phyloP scores from a whole-genome alignment of 2,888 invertebrate species.

The Pollenia griseotomentosa region DNA sequence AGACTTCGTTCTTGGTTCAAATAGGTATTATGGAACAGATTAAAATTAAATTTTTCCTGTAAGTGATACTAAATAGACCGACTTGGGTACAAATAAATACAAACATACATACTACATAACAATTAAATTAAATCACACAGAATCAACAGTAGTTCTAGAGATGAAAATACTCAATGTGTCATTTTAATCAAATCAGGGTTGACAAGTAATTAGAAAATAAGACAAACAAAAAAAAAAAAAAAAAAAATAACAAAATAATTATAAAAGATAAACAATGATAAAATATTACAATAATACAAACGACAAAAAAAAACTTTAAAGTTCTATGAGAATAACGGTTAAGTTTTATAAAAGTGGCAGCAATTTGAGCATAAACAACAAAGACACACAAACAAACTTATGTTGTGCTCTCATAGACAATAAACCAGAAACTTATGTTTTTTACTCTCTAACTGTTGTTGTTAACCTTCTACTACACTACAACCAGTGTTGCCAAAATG shows the following conservation, averaged over 20 bases:
- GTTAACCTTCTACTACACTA: conserved; percentile 65
- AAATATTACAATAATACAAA: conserved; percentile 11
- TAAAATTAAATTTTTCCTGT: no score
- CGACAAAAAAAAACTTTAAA: neutral
- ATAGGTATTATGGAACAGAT: no score
- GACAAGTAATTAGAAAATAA: conserved; percentile 48
- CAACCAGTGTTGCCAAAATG: conserved; percentile 6
- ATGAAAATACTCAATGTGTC: neutral
- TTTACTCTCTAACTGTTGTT: conserved; percentile 51
- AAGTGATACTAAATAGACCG: no score
- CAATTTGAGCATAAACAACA: conserved; percentile 46
- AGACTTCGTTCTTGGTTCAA: no score
- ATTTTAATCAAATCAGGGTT: conserved; percentile 45
- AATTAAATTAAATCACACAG: neutral
- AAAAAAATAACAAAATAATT: neutral
- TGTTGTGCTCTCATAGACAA: neutral
- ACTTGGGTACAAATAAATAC: no score
- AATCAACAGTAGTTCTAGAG: conserved; percentile 53
- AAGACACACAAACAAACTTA: neutral
- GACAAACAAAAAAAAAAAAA: neutral
- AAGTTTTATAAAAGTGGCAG: conserved; percentile 45
- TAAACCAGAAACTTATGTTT: conserved; percentile 54
- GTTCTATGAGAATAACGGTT: conserved; percentile 4
- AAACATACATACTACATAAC: neutral
- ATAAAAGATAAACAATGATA: neutral